Conservation (phyloP, 1,140 invertebrate species). For the Bombus pyrosoma region DNA sequence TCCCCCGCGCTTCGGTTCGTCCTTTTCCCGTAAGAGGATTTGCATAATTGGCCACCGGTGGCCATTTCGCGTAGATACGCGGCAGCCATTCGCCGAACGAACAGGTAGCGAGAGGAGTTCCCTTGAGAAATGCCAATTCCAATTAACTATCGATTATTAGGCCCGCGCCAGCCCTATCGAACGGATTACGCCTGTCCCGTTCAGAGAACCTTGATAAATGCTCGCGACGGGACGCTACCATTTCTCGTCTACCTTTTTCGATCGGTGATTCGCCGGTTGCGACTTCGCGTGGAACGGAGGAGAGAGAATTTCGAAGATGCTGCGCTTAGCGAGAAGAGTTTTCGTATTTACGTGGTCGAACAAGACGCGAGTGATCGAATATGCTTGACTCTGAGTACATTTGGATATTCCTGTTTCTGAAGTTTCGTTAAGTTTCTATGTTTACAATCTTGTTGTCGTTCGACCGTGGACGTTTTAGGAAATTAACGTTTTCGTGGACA, state of each 20-base stretch:
- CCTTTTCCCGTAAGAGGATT: conserved; percentile 40
- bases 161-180: conserved; percentile 31
- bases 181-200: conserved; percentile 44
- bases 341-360: background rate
- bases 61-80: conserved; percentile 46
- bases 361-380: background rate
- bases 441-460: no score
- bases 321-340: background rate
- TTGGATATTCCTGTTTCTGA: background rate
- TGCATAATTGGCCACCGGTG: conserved; percentile 60
- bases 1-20: background rate
- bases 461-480: no score
- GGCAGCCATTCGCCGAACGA: background rate
- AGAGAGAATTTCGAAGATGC: background rate
- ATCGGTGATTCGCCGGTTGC: background rate
- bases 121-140: conserved; percentile 51
- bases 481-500: no score
- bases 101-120: conserved; percentile 12
- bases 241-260: background rate
- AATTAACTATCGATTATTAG: conserved; percentile 57
- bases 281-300: background rate
- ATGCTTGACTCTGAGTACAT: background rate
- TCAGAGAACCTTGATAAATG: conserved; percentile 40
- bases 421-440: no score
- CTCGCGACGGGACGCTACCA: conserved; percentile 24